Conservation (phyloP, 2,113 vertebrate genomes). For the Protobothrops mucrosquamatus region DNA sequence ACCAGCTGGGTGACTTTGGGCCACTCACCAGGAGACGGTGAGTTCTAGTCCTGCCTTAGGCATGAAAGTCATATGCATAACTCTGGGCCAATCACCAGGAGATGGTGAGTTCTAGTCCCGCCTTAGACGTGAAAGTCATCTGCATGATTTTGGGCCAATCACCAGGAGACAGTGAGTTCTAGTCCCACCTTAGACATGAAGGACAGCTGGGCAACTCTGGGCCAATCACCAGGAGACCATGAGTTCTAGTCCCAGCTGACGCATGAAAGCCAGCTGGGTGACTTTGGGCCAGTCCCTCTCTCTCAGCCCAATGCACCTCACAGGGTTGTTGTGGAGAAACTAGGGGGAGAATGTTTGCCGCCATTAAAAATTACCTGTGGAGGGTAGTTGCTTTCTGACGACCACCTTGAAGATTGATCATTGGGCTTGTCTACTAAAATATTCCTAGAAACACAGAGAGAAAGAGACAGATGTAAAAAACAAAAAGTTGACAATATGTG, state of each 20-base stretch:
- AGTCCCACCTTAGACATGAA: fast-evolving
- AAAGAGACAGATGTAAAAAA: background rate
- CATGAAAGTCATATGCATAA: fast-evolving
- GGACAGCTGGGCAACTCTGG: background rate
- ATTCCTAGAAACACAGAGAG: slow-evolving; percentile 75
- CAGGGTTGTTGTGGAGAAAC: too few relatives aligned
- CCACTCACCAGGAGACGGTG: fast-evolving
- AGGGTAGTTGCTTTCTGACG: slow-evolving; percentile 98
- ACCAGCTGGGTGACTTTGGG: fast-evolving
- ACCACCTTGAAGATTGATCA: slow-evolving; percentile 98
- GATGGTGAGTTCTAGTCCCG: too few relatives aligned
- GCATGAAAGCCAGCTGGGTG: background rate
- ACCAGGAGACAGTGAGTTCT: too few relatives aligned
- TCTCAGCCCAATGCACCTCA: too few relatives aligned
- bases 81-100: too few relatives aligned
- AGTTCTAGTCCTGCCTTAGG: too few relatives aligned
- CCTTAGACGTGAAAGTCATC: fast-evolving
- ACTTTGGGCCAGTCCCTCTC: background rate
- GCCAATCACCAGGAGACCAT: fast-evolving
- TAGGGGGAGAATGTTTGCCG: too few relatives aligned
- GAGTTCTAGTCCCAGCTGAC: background rate
- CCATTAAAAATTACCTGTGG: slow-evolving; percentile 82
- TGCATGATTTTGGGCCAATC: too few relatives aligned
- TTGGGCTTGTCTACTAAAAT: slow-evolving; percentile 98
- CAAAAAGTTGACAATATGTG: background rate